Evolutionary conservation across 2,888 invertebrate species (phyloP).

Genomic region (Deroplatys truncata): DNA sequence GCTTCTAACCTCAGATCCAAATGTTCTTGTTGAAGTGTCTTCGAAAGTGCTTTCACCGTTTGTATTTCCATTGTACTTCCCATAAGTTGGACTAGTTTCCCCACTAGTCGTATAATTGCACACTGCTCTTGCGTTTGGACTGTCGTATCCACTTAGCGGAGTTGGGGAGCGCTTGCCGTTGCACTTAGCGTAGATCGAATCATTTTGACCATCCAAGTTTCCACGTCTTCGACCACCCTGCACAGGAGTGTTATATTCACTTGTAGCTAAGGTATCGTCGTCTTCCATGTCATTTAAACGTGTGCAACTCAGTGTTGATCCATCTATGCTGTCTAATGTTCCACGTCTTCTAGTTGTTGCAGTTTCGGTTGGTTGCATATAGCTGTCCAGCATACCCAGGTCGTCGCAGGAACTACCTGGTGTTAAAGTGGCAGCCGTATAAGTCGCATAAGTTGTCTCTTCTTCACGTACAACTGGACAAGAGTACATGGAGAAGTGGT

Average conservation of each 20-base stretch:
- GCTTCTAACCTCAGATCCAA: neutral
- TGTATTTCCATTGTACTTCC: neutral
- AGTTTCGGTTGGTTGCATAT: neutral
- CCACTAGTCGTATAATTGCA: neutral
- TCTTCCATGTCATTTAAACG: neutral
- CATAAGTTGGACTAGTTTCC: neutral
- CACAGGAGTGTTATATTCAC: neutral
- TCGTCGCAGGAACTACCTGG: slow-evolving; percentile 20
- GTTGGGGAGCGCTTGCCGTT: neutral
- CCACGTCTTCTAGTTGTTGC: neutral
- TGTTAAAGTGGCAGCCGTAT: slow-evolving; percentile 42
- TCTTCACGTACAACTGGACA: slow-evolving; percentile 49
- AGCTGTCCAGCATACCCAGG: neutral
- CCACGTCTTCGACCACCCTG: neutral
- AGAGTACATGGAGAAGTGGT: slow-evolving; percentile 61
- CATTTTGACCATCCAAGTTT: neutral
- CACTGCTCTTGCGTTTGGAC: neutral
- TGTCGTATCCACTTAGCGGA: neutral
- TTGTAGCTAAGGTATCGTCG: neutral
- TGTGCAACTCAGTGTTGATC: neutral
- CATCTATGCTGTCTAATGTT: neutral
- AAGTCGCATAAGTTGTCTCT: slow-evolving; percentile 41
- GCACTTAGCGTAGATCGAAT: neutral
- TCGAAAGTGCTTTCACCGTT: neutral
- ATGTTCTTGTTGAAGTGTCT: neutral